These are phyloP conservation scores for Antitype chi DNA, from an alignment of 2,888 invertebrate genomes.

Conservation along the genomic window DNA sequence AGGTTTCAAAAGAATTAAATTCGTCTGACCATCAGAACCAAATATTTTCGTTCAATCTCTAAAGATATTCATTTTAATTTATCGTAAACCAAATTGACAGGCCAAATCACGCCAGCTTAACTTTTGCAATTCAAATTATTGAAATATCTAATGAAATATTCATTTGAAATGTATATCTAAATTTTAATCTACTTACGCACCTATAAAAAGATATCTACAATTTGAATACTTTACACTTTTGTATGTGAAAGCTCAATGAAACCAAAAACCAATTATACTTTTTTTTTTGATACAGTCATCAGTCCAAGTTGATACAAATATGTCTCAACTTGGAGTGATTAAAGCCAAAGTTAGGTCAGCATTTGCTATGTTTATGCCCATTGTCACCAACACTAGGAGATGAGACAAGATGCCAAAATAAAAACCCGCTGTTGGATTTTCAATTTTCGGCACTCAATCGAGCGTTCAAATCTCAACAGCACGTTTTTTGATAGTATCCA, in stretches of 20 bases:
- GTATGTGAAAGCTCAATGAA: not conserved
- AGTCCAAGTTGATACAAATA: too few relatives aligned
- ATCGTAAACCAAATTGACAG: slow-evolving; percentile 44
- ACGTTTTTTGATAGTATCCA: not conserved
- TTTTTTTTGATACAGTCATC: not conserved
- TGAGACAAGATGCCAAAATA: not conserved
- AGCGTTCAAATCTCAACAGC: not conserved
- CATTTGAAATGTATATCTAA: slow-evolving; percentile 23
- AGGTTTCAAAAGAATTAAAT: slow-evolving; percentile 28
- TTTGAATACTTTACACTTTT: not conserved
- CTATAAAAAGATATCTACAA: not conserved
- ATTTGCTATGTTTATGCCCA: not conserved
- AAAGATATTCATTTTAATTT: slow-evolving; percentile 31
- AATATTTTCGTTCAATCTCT: slow-evolving; percentile 44
- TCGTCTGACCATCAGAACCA: not conserved
- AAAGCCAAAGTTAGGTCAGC: not conserved
- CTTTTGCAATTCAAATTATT: slow-evolving; percentile 47
- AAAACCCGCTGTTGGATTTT: not conserved
- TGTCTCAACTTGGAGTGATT: not conserved
- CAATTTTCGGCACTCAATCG: not conserved
- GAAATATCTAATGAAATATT: slow-evolving; percentile 29
- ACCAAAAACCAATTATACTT: not conserved
- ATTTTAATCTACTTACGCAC: slow-evolving; percentile 1
- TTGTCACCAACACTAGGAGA: too few relatives aligned
- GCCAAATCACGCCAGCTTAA: slow-evolving; percentile 30